Conservation (phyloP, 2,113 vertebrate genomes). For the Ailurus styani region DNA sequence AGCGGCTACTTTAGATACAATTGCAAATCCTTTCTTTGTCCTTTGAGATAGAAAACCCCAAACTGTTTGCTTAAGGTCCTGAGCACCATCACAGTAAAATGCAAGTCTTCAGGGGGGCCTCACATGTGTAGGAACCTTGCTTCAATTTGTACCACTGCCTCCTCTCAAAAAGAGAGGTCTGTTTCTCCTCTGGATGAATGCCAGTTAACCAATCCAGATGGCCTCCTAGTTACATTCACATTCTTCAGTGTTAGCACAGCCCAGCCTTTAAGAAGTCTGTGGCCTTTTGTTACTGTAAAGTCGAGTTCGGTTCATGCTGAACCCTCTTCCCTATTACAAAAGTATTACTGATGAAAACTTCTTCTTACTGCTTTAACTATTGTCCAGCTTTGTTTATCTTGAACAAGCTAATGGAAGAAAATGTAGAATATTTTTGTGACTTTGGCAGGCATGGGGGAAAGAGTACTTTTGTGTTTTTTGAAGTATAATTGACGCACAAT, state of each 20-base stretch:
- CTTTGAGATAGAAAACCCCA: background rate
- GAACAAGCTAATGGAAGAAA: background rate
- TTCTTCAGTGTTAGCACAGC: background rate
- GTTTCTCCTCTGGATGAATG: background rate
- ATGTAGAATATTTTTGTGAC: background rate
- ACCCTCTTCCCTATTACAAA: background rate
- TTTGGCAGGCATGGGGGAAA: background rate
- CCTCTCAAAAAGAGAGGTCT: background rate
- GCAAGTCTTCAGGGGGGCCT: background rate
- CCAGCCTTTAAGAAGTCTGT: background rate
- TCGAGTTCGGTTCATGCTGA: background rate
- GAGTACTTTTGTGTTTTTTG: background rate
- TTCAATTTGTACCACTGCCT: background rate
- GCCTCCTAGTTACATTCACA: background rate
- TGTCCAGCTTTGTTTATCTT: background rate
- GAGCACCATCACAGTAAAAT: background rate
- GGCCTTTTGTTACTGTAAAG: background rate
- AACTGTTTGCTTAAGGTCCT: background rate
- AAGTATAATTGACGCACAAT: background rate
- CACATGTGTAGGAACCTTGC: background rate
- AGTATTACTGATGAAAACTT: background rate
- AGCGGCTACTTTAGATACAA: background rate
- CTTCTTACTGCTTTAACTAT: background rate
- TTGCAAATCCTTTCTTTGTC: background rate
- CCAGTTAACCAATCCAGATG: background rate